These are phyloP conservation scores for Ischnura elegans DNA, from an alignment of 2,888 invertebrate genomes.

Conservation along the genomic window DNA sequence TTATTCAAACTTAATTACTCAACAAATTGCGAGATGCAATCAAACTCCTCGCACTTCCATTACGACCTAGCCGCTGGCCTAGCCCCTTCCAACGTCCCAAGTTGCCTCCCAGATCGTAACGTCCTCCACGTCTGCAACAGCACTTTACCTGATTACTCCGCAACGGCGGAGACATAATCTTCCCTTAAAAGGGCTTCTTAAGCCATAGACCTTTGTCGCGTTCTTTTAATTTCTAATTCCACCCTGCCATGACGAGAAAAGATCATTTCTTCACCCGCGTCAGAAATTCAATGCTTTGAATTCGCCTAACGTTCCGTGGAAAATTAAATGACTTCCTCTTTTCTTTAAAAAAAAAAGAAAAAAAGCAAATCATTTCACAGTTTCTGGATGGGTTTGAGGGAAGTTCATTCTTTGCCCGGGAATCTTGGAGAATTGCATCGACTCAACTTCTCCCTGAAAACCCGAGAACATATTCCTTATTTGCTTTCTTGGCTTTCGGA, in stretches of 20 bases:
- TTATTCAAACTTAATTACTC: conserved; percentile 61
- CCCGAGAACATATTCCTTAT: not conserved
- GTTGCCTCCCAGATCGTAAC: not conserved
- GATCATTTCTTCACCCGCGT: not conserved
- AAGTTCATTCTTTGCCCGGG: not conserved
- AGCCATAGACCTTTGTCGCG: not conserved
- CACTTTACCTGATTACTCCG: conserved; percentile 6
- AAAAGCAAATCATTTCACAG: not conserved
- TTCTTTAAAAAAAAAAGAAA: not conserved
- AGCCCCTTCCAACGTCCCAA: not conserved
- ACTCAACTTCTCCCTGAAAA: not conserved
- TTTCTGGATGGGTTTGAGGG: not conserved
- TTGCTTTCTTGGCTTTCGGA: not conserved
- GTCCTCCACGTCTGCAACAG: not conserved
- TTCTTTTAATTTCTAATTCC: not conserved
- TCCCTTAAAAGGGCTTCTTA: not conserved
- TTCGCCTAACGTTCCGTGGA: not conserved
- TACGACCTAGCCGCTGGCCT: not conserved
- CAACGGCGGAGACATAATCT: not conserved
- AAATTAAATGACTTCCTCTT: not conserved
- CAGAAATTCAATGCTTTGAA: not conserved
- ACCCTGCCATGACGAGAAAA: not conserved
- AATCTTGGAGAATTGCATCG: not conserved
- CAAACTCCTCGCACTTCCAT: not conserved
- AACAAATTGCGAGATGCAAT: conserved; percentile 37